phyloP scores from a whole-genome alignment of 2,113 vertebrate genomes.

The Alaudala cheleensis region DNA sequence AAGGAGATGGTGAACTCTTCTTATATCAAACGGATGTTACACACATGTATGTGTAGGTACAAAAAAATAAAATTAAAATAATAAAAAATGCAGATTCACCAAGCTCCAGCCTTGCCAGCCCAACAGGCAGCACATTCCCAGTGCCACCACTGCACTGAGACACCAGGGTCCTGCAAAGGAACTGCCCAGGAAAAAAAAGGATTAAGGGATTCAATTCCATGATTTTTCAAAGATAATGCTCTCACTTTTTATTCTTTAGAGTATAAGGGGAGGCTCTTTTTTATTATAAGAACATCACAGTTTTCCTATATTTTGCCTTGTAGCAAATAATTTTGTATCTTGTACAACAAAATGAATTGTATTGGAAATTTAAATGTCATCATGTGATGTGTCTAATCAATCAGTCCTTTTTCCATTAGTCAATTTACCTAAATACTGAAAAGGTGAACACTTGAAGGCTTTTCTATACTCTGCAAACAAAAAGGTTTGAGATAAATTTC shows the following conservation, averaged over 20 bases:
- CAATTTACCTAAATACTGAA: neutral
- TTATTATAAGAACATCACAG: neutral
- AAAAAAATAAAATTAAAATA: neutral
- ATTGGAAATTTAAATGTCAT: neutral
- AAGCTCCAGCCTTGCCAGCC: neutral
- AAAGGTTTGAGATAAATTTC: neutral
- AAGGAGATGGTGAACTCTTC: neutral
- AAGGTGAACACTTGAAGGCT: neutral
- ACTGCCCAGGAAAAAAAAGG: neutral
- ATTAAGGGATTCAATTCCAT: neutral
- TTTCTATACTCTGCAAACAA: neutral
- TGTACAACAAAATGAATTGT: neutral
- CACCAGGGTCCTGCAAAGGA: neutral
- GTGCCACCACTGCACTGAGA: neutral
- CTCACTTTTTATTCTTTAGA: neutral
- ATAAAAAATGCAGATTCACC: neutral
- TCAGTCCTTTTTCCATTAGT: neutral
- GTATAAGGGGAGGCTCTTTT: neutral
- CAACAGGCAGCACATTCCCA: neutral
- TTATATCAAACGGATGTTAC: neutral
- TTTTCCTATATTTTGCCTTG: neutral
- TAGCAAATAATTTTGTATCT: neutral
- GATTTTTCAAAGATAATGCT: neutral
- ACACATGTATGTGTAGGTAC: fast-evolving
- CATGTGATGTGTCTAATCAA: neutral